A percentile compares a stretch with the other conserved stretches of the same genome.
phyloP scores from a whole-genome alignment of 2,797 vertebrate genomes.

The Lemur catta region DNA sequence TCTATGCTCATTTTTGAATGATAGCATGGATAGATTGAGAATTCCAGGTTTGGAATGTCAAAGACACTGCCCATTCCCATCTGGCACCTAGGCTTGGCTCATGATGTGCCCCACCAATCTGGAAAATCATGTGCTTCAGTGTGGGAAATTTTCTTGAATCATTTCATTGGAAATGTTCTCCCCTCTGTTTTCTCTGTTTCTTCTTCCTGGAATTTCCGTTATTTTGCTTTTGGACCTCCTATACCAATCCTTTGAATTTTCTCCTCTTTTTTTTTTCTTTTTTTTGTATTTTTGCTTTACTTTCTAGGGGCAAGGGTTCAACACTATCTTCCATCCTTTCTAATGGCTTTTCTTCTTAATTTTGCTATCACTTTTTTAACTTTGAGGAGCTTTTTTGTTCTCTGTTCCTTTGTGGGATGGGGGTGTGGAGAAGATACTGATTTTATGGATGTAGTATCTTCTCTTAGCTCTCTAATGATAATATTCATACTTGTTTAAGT shows the following conservation, averaged over 20 bases:
- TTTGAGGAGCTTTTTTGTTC: neutral
- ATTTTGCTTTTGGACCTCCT: neutral
- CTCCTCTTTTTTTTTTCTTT: neutral
- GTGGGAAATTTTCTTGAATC: neutral
- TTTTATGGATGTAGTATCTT: neutral
- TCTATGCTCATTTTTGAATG: neutral
- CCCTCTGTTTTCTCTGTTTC: neutral
- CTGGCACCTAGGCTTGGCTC: neutral
- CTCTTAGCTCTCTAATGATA: neutral
- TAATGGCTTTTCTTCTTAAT: neutral
- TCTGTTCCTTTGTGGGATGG: neutral
- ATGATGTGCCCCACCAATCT: neutral
- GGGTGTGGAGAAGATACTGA: neutral
- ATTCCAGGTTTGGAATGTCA: neutral
- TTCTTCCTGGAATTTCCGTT: constrained; percentile 9
- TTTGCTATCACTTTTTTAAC: neutral
- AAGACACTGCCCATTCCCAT: neutral
- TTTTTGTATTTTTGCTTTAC: neutral
- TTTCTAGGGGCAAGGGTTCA: neutral
- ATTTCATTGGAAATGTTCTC: neutral
- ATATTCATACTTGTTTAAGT: neutral
- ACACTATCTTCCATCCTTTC: neutral
- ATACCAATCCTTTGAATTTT: neutral
- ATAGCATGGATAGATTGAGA: neutral
- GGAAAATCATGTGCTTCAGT: neutral